Evolutionary conservation across 2,113 vertebrate genomes (phyloP).

Genomic region (Trichomycterus rosablanca): DNA sequence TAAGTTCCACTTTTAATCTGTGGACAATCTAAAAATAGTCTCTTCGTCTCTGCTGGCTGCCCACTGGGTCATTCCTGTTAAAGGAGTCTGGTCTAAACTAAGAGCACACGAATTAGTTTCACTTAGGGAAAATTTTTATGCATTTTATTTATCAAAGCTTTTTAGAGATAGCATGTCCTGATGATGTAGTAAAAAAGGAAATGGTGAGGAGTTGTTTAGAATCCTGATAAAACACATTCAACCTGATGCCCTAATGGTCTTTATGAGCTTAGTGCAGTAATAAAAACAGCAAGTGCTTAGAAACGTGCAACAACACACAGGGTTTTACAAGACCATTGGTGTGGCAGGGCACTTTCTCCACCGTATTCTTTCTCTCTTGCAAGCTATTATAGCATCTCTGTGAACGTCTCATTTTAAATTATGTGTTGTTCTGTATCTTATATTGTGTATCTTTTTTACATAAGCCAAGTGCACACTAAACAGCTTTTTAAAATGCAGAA

Average conservation of each 20-base stretch:
- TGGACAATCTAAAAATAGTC: conserved; percentile 38
- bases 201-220: not conserved
- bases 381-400: too few relatives aligned
- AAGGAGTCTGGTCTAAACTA: conserved; percentile 53
- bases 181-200: not conserved
- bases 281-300: conserved; percentile 61
- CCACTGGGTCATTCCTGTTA: conserved; percentile 64
- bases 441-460: too few relatives aligned
- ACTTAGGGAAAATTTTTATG: conserved; percentile 28
- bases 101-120: not conserved
- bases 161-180: conserved; percentile 5
- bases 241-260: conserved; percentile 39
- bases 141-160: conserved; percentile 31
- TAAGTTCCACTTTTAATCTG: conserved; percentile 44
- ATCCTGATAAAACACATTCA: conserved; percentile 54
- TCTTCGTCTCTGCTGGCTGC: conserved; percentile 55
- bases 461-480: too few relatives aligned
- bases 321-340: conserved; percentile 57
- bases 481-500: too few relatives aligned
- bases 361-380: conserved; percentile 37
- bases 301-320: conserved; percentile 62
- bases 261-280: conserved; percentile 57
- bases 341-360: conserved; percentile 44
- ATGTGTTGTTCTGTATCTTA: too few relatives aligned
- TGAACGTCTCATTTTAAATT: conserved; percentile 27